Percentiles rank a stretch among this genome's conserved stretches.
phyloP scores from a whole-genome alignment of 92 coral and sea anemone species.

The Muricea muricata region DNA sequence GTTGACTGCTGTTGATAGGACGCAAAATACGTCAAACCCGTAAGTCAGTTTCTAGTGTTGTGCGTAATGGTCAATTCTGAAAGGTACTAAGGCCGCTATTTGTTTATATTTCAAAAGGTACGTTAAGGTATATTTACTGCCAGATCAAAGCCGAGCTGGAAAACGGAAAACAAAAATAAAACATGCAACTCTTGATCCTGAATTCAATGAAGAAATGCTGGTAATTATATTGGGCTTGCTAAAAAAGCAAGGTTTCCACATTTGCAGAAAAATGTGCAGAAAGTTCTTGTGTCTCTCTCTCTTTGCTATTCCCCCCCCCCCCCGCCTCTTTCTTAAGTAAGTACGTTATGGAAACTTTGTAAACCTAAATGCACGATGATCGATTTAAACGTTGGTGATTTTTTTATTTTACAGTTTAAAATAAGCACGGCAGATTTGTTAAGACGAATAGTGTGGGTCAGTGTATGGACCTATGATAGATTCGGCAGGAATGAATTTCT shows the following conservation, averaged over 20 bases:
- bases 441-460: slow-evolving; percentile 70
- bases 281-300: too few species aligned
- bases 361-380: too few species aligned
- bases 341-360: too few species aligned
- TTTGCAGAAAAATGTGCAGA: too few species aligned
- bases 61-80: too few species aligned
- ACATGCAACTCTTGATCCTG: slow-evolving; percentile 83
- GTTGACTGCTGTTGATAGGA: slow-evolving; percentile 78
- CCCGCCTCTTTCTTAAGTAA: too few species aligned
- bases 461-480: slow-evolving; percentile 76
- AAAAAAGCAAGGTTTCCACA: too few species aligned
- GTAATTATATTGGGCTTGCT: slow-evolving; percentile 64
- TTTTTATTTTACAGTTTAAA: slow-evolving; percentile 52
- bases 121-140: slow-evolving; percentile 90
- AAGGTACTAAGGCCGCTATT: too few species aligned
- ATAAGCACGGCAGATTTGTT: slow-evolving; percentile 77
- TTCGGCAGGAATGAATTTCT: slow-evolving; percentile 74
- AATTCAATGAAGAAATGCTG: slow-evolving; percentile 81
- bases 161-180: slow-evolving; percentile 86
- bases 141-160: slow-evolving; percentile 83
- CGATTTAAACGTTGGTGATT: background rate
- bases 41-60: slow-evolving; percentile 62
- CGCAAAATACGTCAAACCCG: slow-evolving; percentile 85
- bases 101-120: too few species aligned
- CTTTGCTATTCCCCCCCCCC: too few species aligned